Percentiles rank a stretch among this genome's conserved stretches.
phyloP scores from a whole-genome alignment of 2,113 vertebrate genomes.

The Xiphophorus maculatus region DNA sequence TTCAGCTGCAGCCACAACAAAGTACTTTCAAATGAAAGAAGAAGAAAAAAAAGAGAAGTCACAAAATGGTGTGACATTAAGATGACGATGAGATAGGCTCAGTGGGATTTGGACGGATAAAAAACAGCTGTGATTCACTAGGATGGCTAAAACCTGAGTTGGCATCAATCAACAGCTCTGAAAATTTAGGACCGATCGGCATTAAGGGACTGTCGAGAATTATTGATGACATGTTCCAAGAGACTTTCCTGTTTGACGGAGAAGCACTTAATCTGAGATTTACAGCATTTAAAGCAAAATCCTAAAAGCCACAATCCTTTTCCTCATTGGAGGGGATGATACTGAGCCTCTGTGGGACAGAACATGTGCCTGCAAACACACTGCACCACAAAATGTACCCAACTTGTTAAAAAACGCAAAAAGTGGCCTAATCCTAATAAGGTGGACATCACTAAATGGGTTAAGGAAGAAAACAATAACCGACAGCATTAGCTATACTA shows the following conservation, averaged over 20 bases:
- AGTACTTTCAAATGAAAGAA: slow-evolving; percentile 21
- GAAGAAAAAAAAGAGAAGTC: slow-evolving; percentile 4
- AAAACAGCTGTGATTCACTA: slow-evolving; percentile 31
- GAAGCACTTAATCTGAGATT: slow-evolving; percentile 66
- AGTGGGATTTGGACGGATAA: slow-evolving; percentile 30
- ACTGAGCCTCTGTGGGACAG: slow-evolving; percentile 23
- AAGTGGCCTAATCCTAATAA: slow-evolving; percentile 15
- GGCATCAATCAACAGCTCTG: slow-evolving; percentile 38
- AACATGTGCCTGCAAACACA: slow-evolving; percentile 9
- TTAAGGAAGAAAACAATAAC: neutral
- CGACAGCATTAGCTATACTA: neutral
- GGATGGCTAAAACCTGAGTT: slow-evolving; percentile 41
- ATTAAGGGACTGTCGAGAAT: slow-evolving; percentile 63
- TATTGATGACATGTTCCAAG: slow-evolving; percentile 65
- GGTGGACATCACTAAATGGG: neutral
- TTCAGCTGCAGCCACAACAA: slow-evolving; percentile 40
- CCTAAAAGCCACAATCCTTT: slow-evolving; percentile 42
- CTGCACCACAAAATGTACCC: slow-evolving; percentile 17
- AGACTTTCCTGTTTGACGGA: slow-evolving; percentile 39
- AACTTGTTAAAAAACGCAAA: slow-evolving; percentile 52
- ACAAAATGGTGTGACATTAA: slow-evolving; percentile 23
- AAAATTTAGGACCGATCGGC: slow-evolving; percentile 59
- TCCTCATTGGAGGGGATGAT: slow-evolving; percentile 31
- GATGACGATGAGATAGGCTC: slow-evolving; percentile 24
- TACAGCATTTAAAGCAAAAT: slow-evolving; percentile 59